Evolutionary conservation across 2,888 invertebrate species (phyloP).

Genomic region (Acrocyrtus sp.): DNA sequence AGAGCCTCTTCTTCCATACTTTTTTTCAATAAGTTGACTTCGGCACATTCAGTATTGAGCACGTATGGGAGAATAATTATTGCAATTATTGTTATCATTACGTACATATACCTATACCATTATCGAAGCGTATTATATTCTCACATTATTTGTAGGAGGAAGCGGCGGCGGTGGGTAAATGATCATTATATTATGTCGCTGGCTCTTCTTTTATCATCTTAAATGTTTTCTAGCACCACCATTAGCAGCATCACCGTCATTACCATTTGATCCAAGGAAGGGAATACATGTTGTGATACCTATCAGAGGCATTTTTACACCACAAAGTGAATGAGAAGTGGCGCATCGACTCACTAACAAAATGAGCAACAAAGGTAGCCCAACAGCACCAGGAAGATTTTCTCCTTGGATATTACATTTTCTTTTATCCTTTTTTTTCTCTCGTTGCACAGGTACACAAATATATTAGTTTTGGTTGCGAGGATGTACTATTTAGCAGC

Average conservation of each 20-base stretch:
- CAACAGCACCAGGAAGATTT: constrained; percentile 9
- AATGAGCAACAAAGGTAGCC: too few species aligned
- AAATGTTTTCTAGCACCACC: neutral
- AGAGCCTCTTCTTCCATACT: neutral
- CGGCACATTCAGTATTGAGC: neutral
- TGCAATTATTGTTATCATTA: constrained; percentile 1
- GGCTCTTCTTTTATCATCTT: constrained; percentile 8
- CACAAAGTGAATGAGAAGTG: neutral
- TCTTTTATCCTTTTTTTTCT: constrained; percentile 11
- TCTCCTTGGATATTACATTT: neutral
- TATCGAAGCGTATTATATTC: neutral
- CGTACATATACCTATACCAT: neutral
- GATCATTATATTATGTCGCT: neutral
- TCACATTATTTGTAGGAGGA: neutral
- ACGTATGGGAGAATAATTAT: constrained; percentile 4
- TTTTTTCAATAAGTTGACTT: constrained; percentile 9
- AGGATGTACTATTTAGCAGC: neutral
- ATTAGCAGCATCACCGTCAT: neutral
- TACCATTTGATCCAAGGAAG: neutral
- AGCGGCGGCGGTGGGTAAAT: too few species aligned
- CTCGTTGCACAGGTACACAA: neutral
- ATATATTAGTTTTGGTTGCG: neutral
- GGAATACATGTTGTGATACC: neutral
- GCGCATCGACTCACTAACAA: neutral
- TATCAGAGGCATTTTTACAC: neutral